Percentiles rank a stretch among this genome's conserved stretches.
Conservation (phyloP, 2,113 vertebrate genomes). For the Heptranchias perlo region DNA sequence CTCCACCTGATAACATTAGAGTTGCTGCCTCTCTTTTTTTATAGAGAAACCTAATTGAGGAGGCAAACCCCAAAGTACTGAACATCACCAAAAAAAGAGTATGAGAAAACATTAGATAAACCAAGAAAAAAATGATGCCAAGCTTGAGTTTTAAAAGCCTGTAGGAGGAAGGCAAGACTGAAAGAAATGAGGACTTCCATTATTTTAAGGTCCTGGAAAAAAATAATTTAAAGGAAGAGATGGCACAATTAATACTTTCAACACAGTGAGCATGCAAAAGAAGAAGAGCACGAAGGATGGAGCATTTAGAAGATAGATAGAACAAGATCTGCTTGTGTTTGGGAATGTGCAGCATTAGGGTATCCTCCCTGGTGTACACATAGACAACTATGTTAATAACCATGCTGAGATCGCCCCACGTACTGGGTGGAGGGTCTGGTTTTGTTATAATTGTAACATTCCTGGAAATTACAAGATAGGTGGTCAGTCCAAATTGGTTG, state of each 20-base stretch:
- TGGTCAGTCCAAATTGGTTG: not conserved
- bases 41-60: not conserved
- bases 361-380: not conserved
- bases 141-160: not conserved
- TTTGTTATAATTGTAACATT: not conserved
- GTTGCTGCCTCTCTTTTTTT: not conserved
- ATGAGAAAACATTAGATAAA: not conserved
- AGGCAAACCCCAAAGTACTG: not conserved
- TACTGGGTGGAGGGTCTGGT: not conserved
- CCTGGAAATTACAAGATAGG: not conserved
- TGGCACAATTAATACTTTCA: not conserved
- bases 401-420: not conserved
- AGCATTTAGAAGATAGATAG: not conserved
- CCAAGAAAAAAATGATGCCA: not conserved
- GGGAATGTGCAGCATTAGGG: not conserved
- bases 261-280: not conserved
- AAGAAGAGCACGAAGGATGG: not conserved
- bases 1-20: not conserved
- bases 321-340: not conserved
- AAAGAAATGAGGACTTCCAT: not conserved
- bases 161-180: not conserved
- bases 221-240: not conserved
- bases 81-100: not conserved
- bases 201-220: not conserved
- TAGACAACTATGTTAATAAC: not conserved